Evolutionary conservation across 2,888 invertebrate species (phyloP).

Genomic region (Ommatoiulus sabulosus): DNA sequence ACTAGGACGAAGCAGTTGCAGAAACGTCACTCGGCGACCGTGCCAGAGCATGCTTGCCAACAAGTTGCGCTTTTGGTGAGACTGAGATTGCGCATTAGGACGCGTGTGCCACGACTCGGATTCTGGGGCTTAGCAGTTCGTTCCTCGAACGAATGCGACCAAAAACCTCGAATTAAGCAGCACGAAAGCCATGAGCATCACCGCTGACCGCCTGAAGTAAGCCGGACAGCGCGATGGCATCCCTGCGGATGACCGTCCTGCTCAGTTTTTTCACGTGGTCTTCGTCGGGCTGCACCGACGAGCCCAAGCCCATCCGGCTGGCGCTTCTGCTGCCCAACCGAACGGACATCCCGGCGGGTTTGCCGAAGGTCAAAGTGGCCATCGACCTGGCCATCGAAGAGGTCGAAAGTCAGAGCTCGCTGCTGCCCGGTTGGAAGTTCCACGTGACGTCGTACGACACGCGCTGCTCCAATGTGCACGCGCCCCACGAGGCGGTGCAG

Average conservation of each 20-base stretch:
- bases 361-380: conserved; percentile 73
- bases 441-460: conserved; percentile 62
- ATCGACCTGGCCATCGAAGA: conserved; percentile 74
- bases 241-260: background rate
- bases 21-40: no score
- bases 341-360: conserved; percentile 61
- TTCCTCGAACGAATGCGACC: background rate
- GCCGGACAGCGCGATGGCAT: background rate
- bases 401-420: conserved; percentile 65
- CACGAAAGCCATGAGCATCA: background rate
- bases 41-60: background rate
- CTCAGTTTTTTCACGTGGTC: background rate
- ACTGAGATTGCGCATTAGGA: background rate
- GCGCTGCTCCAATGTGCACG: conserved; percentile 63
- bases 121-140: background rate
- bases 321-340: conserved; percentile 63
- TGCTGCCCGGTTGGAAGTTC: conserved; percentile 71
- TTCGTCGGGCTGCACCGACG: background rate
- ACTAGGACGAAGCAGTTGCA: background rate
- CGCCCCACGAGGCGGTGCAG: conserved; percentile 70
- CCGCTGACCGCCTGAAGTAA: background rate
- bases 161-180: background rate
- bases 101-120: background rate
- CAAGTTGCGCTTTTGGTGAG: background rate
- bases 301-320: conserved; percentile 36